A percentile compares a stretch with the other conserved stretches of the same genome.
Evolutionary conservation across 2,113 vertebrate species (phyloP).

Genomic region (Nymphicus hollandicus): DNA sequence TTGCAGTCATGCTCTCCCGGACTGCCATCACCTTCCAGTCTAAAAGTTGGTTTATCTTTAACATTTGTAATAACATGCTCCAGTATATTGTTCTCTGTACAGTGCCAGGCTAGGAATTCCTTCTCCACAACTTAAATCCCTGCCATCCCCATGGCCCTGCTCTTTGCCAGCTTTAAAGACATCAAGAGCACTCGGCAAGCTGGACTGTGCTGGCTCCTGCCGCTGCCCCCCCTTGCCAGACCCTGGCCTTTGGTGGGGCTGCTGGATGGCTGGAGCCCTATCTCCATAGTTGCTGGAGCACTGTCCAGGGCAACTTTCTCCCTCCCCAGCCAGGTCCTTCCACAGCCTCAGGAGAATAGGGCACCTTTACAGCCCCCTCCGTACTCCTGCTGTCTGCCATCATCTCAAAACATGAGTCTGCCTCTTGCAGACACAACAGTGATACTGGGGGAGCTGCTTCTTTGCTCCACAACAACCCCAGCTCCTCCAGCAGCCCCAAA

Average conservation of each 20-base stretch:
- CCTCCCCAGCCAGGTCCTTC: not conserved
- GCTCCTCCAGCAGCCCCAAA: not conserved
- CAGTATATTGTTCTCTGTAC: not conserved
- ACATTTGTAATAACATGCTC: not conserved
- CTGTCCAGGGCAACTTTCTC: not conserved
- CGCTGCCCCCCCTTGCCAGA: not conserved
- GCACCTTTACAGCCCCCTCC: not conserved
- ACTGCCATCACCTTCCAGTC: not conserved
- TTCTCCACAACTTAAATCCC: not conserved
- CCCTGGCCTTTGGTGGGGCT: not conserved
- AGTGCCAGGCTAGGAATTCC: not conserved
- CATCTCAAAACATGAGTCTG: not conserved
- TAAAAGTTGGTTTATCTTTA: not conserved
- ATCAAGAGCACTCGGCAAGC: not conserved
- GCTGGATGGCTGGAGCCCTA: not conserved
- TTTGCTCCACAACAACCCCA: not conserved
- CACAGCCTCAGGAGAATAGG: not conserved
- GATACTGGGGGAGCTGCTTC: not conserved
- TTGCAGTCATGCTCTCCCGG: not conserved
- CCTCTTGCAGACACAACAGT: not conserved
- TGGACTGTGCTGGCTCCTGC: accelerated
- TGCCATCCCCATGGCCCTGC: not conserved
- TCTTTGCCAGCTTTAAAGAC: not conserved
- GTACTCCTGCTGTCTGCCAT: not conserved
- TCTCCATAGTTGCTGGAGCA: not conserved